Conservation (phyloP, 1,140 invertebrate species). For the Drosophila repleta region DNA sequence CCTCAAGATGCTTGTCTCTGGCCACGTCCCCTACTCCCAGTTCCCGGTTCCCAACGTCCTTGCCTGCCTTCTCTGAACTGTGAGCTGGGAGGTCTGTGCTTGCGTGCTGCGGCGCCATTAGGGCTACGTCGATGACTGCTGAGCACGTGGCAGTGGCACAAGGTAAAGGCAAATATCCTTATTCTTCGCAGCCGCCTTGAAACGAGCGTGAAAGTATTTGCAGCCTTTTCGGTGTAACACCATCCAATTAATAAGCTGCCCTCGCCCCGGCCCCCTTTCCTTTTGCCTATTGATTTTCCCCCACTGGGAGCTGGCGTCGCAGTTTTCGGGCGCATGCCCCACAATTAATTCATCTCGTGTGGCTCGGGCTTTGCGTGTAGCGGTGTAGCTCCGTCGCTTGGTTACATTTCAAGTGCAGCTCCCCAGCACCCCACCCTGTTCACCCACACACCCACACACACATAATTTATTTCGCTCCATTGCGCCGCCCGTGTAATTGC, state of each 20-base stretch:
- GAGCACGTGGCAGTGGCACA: constrained; percentile 59
- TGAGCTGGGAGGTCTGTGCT: constrained; percentile 3
- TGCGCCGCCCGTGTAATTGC: constrained; percentile 68
- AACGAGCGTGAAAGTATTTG: constrained; percentile 79
- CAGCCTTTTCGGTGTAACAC: constrained; percentile 67
- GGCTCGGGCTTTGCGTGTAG: not conserved
- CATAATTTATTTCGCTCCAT: constrained; percentile 69
- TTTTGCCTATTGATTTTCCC: constrained; percentile 68
- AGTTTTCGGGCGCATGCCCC: constrained; percentile 42
- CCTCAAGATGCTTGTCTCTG: constrained; percentile 75
- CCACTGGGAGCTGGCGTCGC: constrained; percentile 65
- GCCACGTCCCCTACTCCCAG: constrained; percentile 12
- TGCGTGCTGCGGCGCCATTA: constrained; percentile 68
- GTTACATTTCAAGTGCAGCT: constrained; percentile 37
- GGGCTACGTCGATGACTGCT: constrained; percentile 30
- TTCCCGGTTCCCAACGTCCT: constrained; percentile 5
- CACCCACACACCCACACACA: not conserved
- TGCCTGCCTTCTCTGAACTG: constrained; percentile 17
- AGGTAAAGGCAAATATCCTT: constrained; percentile 52
- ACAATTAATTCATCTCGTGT: constrained; percentile 70
- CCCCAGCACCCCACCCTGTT: not conserved
- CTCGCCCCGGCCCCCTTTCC: constrained; percentile 2
- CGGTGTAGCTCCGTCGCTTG: constrained; percentile 7
- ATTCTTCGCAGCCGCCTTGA: constrained; percentile 49
- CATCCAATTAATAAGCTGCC: constrained; percentile 70